phyloP scores from a whole-genome alignment of 1,140 invertebrate genomes.

The Tetramorium simillimum region DNA sequence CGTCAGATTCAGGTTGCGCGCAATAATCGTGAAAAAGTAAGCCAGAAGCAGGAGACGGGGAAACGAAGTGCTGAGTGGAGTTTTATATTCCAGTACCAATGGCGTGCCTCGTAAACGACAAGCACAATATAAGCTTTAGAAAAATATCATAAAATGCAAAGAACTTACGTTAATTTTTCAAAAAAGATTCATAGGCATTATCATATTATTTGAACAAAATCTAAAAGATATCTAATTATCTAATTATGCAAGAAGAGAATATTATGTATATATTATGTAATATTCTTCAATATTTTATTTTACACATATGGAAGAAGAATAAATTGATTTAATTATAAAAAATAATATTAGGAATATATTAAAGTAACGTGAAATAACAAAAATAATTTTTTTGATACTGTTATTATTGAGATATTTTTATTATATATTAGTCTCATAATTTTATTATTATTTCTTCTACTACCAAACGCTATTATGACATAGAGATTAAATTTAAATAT shows the following conservation, averaged over 20 bases:
- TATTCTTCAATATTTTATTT: neutral
- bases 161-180: neutral
- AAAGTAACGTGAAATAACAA: neutral
- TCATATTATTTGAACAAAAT: neutral
- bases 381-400: neutral
- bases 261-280: neutral
- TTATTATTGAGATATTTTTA: neutral
- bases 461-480: neutral
- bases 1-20: neutral
- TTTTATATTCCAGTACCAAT: neutral
- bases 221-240: neutral
- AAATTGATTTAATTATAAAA: neutral
- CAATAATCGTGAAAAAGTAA: conserved; percentile 27
- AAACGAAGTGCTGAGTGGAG: conserved; percentile 17
- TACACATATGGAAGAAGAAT: neutral
- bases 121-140: neutral
- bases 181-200: neutral
- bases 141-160: neutral
- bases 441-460: neutral
- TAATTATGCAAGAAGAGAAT: neutral
- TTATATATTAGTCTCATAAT: neutral
- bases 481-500: neutral
- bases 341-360: neutral
- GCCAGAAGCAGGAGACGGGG: neutral
- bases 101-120: neutral